Evolutionary conservation across 2,113 vertebrate genomes (phyloP), one percentile per base, ranked within the genome.

Genomic region (Sula dactylatra): DNA sequence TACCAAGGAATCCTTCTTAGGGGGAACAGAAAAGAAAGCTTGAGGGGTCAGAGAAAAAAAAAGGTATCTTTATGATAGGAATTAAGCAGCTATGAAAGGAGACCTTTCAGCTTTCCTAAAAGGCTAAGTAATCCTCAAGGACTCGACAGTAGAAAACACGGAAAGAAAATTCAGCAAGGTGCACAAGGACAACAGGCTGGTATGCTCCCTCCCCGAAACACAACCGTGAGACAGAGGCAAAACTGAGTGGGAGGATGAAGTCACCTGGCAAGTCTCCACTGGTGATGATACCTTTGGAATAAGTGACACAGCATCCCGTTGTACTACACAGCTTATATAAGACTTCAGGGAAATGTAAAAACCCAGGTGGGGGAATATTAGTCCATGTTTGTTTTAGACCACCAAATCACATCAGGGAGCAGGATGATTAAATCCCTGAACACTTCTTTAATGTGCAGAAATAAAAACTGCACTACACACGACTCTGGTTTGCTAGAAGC

Each of bases 241-340:
- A 95, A 93, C 78, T 95, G 96, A 96, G 96, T 94, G 96, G 93
- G 96, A 97, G 95, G 95, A 97, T 97, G 97, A 97, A 96, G 93
- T 96, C 96, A 97, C 95, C 95, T 97, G 96, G 96, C 96, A 97
- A 94, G 62, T 50, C 91, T 97, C 96, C 96, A 97, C 83, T 82
- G 83, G 94, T 97, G 97, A 97, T 97, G 96, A 97, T 97, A 95
- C 95, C 92, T 90, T 96, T 97, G 97, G 97, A 97, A 97, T 82
- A 95, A 97, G 76, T 97, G 97, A 97, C 95, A 95, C 96, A 96
- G 95, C 95, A 96, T 95, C 97, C 66, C 50, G 74, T 95, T 94
- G 95, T 97, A 97, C 91, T 96, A 96, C 93, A 95, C 0, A 21
- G 94, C 74, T 96, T 95, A 97, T 94, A 95, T 95, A 96, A 97